Conservation (phyloP, 2,113 vertebrate genomes). For the Tiliqua scincoides region DNA sequence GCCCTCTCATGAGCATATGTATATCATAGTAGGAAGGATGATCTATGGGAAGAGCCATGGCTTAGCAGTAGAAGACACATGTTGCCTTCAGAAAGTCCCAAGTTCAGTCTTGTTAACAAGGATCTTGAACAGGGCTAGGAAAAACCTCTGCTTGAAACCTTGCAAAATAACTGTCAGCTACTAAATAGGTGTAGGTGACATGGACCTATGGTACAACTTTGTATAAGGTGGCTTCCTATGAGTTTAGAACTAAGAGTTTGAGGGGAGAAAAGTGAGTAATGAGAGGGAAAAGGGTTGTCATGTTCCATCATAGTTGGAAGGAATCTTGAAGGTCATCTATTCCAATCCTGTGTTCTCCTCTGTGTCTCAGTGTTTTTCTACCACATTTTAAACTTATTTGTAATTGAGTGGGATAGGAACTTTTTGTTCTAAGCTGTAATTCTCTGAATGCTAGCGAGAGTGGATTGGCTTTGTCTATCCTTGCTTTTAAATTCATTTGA, state of each 20-base stretch:
- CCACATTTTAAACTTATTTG: background rate
- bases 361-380: background rate
- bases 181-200: background rate
- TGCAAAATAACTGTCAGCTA: background rate
- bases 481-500: background rate
- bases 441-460: background rate
- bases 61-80: background rate
- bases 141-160: background rate
- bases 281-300: no score
- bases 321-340: no score
- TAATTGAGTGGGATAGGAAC: background rate
- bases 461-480: background rate
- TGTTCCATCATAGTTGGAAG: no score
- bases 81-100: background rate
- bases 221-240: background rate
- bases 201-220: no score
- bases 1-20: background rate
- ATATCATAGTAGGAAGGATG: background rate
- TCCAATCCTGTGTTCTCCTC: no score
- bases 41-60: background rate
- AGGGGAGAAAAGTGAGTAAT: no score
- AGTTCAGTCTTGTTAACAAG: background rate
- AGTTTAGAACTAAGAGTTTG: no score
- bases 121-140: background rate
- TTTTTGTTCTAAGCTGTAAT: background rate